Evolutionary conservation across 2,113 vertebrate species (phyloP), one percentile per base, ranked within the genome.

Genomic region (Thunnus maccoyii): DNA sequence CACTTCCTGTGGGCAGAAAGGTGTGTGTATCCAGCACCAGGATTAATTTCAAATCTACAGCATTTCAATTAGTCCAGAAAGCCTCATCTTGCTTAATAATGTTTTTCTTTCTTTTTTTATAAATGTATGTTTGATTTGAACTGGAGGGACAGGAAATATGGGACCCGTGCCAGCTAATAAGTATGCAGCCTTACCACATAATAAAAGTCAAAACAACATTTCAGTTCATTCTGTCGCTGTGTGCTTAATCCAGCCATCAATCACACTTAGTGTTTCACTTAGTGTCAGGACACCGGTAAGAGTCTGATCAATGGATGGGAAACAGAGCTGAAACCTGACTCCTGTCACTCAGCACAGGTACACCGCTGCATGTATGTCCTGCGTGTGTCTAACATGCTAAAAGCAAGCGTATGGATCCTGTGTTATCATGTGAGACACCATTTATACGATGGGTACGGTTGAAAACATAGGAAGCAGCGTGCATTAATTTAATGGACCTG

Each of bases 271-370:
- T 22, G 64, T 63, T 36, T 81, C 75, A 79, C 74, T 84, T 76
- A 80, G 80, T 2, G 79, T 82, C 83, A 74, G 83, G 48, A 52
- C 80, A 72, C 73, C 77, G 50, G 86, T 80, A 86, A 81, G 72
- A 81, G 70, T 72, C 76, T 61, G 76, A 87, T 88, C 90, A 36
- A 85, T 88, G 76, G 56, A 56, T 48, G 76, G 50, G 72, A 86
- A 74, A 51, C 57, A 65, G 74, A 76, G 50, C 25, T 57, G 88
- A 81, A 92, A 89, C 66, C 62, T 0, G 50, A 85, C 63, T 63
- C 64, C 76, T 76, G 82, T 89, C 54, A 51, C 77, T 91, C 75
- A 84, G 81, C 61, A 27, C 86, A 87, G 82, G 71, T 78, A 41
- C 76, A 27, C 62, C 3, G 0, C 50, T 18, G 25, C 52, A 1